Conservation (phyloP, 2,113 vertebrate species). For the Zosterops hypoxanthus region DNA sequence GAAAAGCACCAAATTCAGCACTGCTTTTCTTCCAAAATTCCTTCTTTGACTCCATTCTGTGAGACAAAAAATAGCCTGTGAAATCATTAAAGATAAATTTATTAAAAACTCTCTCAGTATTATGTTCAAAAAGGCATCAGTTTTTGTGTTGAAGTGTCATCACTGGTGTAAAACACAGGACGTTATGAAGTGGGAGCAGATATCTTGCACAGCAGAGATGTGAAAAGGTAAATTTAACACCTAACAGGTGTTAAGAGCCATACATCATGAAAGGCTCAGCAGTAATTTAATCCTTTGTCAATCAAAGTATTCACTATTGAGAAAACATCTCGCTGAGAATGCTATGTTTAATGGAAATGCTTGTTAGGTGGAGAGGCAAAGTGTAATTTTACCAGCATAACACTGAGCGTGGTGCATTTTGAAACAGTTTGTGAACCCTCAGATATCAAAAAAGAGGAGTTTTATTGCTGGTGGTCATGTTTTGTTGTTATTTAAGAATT, state of each 20-base stretch:
- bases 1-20: neutral
- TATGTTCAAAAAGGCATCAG: neutral
- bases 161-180: constrained; percentile 1
- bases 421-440: neutral
- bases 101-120: neutral
- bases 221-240: constrained; percentile 55
- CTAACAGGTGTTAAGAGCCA: constrained; percentile 42
- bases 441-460: neutral
- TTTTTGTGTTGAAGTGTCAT: neutral
- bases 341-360: constrained; percentile 22
- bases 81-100: neutral
- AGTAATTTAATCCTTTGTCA: constrained; percentile 56
- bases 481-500: neutral
- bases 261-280: constrained; percentile 5
- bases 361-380: constrained; percentile 15
- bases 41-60: neutral
- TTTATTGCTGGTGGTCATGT: neutral
- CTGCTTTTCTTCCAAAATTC: neutral
- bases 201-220: neutral
- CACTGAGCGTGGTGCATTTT: neutral
- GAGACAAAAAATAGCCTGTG: neutral
- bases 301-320: constrained; percentile 27
- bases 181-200: neutral
- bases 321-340: constrained; percentile 22
- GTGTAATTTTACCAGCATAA: constrained; percentile 5